A percentile compares a stretch with the other conserved stretches of the same genome.
Evolutionary conservation across 2,888 invertebrate genomes (phyloP).

Genomic region (Alloplasta piceator): DNA sequence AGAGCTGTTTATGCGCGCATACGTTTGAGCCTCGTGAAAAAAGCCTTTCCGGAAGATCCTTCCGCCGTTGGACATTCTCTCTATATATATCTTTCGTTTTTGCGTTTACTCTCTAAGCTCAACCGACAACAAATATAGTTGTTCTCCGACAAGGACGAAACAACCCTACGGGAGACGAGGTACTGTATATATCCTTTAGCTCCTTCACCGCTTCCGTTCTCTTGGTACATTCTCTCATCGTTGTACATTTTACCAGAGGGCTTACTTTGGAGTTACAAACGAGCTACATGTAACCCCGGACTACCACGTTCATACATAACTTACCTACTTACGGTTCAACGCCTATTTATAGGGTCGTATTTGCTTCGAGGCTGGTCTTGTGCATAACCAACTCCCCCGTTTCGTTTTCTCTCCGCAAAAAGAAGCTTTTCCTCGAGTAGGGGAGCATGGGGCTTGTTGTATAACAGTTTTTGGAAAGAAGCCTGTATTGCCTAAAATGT

Average conservation of each 20-base stretch:
- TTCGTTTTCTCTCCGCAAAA: background rate
- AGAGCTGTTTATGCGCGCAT: background rate
- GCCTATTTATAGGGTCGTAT: constrained; percentile 46
- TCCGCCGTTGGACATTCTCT: constrained; percentile 13
- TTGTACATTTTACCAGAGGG: constrained; percentile 55
- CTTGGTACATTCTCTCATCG: constrained; percentile 6
- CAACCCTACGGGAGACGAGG: background rate
- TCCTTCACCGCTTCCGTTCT: background rate
- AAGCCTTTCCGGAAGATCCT: constrained; percentile 27
- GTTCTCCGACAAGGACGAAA: constrained; percentile 34
- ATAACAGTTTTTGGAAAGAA: no score
- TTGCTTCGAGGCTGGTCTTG: constrained; percentile 44
- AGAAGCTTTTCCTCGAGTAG: constrained; percentile 19
- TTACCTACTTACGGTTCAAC: constrained; percentile 33
- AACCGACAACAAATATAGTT: constrained; percentile 42
- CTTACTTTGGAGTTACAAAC: constrained; percentile 50
- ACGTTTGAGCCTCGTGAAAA: background rate
- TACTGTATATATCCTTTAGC: background rate
- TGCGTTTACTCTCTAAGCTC: background rate
- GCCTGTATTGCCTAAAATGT: no score
- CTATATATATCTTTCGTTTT: background rate
- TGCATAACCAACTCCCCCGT: constrained; percentile 6
- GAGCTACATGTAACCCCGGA: constrained; percentile 23
- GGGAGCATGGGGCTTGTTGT: no score
- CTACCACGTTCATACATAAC: constrained; percentile 16